Evolutionary conservation across 2,888 invertebrate genomes (phyloP), one percentile per base, ranked within the genome.

Genomic region (Pyrochroa serraticornis): DNA sequence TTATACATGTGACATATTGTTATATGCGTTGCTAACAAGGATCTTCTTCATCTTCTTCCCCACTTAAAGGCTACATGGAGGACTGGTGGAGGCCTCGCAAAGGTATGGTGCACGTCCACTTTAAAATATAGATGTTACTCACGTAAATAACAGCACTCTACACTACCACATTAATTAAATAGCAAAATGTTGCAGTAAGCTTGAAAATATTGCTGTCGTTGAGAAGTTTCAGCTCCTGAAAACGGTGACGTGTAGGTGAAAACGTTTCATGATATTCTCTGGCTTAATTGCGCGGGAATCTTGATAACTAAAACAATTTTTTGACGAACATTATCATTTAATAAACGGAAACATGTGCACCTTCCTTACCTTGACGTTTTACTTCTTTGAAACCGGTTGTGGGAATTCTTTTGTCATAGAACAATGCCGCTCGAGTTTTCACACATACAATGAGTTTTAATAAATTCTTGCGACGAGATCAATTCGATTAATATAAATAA

Each of bases 11-110:
- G 62, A 66, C 52, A 68, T 65, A 60, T 67, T 68, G 62, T 70
- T 72, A 67, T 74, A 72, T 75, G 73, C 73, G 72, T 75, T 77
- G 79, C 80, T 80, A 79, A 80, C 79, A 85, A 86, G 85, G 85
- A 84, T 83, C 85, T 83, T 84, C 85, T 82, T 82, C 82, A 80
- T 84, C 84, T 81, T 92, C 93, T 87, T 91, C 91, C 84, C 88
- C 89, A 84, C 90, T 92, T 91, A 91, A 92, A 94, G 93, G 93
- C 89, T 94, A 93, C 90, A 93, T 92, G 91, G 94, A 95, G 91
- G 93, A 94, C 87, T 94, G 94, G 94, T 94, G 93, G 93, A 90
- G 93, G 86, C 94, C 94, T 81, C 89, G 94, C 81, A 94, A 94
- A 95, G 94, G 94, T 94, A 79, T 66, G 69, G 72, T 71, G 65